A percentile compares a stretch with the other conserved stretches of the same genome.
Evolutionary conservation across 2,797 vertebrate species (phyloP).

Genomic region (Acomys russatus): DNA sequence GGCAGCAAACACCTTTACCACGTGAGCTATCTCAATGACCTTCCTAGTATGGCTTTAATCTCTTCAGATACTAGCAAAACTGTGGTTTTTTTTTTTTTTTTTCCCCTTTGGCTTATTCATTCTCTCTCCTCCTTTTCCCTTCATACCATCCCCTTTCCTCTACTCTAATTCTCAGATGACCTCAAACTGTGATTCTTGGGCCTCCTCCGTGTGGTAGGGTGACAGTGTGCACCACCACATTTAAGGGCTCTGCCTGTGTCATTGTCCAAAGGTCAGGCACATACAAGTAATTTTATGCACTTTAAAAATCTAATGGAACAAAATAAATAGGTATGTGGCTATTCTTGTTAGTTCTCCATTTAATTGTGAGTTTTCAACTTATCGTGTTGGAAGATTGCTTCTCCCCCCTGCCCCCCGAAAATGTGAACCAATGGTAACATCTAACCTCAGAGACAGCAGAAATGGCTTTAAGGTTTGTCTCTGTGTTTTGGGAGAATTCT

Average conservation of each 20-base stretch:
- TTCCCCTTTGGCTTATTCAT: background rate
- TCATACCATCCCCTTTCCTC: background rate
- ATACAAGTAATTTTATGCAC: background rate
- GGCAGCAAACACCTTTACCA: background rate
- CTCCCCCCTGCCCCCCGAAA: background rate
- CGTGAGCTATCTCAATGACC: background rate
- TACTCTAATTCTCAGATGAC: background rate
- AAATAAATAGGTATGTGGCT: background rate
- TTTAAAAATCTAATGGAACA: background rate
- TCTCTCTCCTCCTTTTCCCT: background rate
- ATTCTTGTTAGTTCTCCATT: background rate
- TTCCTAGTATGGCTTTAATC: background rate
- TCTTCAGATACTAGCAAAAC: background rate
- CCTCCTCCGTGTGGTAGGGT: too few relatives aligned
- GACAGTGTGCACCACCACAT: too few relatives aligned
- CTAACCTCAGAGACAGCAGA: background rate
- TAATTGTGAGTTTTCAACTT: background rate
- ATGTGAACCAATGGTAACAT: background rate
- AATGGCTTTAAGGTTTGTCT: background rate
- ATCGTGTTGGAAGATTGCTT: background rate
- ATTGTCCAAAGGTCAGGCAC: background rate
- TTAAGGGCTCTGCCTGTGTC: background rate
- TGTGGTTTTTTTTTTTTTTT: background rate
- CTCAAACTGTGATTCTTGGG: background rate
- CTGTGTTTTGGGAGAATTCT: background rate